phyloP scores from a whole-genome alignment of 2,888 invertebrate genomes.

The Ptychoptera contaminata region DNA sequence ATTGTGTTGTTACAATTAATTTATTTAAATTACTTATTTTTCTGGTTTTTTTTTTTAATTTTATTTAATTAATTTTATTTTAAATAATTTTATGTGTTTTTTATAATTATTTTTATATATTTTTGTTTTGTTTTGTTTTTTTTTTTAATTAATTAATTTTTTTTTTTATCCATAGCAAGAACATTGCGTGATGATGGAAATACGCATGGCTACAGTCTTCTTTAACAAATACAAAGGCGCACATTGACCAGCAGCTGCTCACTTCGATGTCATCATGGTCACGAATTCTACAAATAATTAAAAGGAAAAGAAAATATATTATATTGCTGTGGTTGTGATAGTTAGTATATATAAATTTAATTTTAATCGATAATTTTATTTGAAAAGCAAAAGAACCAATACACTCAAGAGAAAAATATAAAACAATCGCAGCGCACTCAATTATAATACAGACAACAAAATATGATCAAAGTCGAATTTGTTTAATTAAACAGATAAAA shows the following conservation, averaged over 20 bases:
- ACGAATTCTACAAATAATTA: constrained; percentile 75
- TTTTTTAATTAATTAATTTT: constrained; percentile 17
- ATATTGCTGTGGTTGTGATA: no score
- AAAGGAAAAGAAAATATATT: constrained; percentile 11
- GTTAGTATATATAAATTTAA: no score
- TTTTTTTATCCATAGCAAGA: constrained; percentile 30
- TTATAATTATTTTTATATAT: constrained; percentile 14
- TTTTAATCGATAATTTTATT: no score
- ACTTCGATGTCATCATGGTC: constrained; percentile 99
- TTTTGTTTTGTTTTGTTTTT: constrained; percentile 21
- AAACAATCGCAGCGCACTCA: no score
- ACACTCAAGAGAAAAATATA: no score
- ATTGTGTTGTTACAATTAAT: constrained; percentile 25
- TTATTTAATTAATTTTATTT: constrained; percentile 29
- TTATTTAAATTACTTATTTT: constrained; percentile 10
- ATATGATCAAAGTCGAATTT: no score
- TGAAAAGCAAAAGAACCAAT: no score
- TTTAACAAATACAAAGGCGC: constrained; percentile 38
- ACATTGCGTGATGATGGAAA: constrained; percentile 31
- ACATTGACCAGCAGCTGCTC: constrained; percentile 57
- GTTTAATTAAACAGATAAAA: no score
- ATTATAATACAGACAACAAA: no score
- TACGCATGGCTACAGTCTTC: constrained; percentile 43
- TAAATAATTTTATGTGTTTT: constrained; percentile 18
- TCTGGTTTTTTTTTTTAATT: constrained; percentile 12